These are phyloP conservation scores for Dorcus hopei DNA, from an alignment of 2,888 invertebrate genomes.

Conservation along the genomic window DNA sequence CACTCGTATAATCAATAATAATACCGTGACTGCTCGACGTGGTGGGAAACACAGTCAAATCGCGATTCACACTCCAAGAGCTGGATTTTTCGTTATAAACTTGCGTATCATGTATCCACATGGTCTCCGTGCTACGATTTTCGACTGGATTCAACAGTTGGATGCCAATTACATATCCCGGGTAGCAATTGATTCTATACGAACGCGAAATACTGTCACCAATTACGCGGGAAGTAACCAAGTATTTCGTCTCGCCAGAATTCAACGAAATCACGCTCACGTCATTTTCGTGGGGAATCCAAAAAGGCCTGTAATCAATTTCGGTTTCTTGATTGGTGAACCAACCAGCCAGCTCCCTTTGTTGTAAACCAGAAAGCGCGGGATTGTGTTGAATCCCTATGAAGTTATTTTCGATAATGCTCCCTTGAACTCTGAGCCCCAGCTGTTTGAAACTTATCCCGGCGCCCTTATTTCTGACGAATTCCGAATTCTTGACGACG, in stretches of 20 bases:
- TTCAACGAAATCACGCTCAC: conserved; percentile 59
- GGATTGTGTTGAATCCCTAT: conserved; percentile 94
- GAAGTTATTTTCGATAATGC: conserved; percentile 78
- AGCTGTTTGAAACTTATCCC: conserved; percentile 89
- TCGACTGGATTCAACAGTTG: conserved; percentile 89
- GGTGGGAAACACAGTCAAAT: conserved; percentile 86
- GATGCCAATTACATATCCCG: conserved; percentile 83
- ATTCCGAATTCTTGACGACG: conserved; percentile 79
- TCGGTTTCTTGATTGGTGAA: conserved; percentile 72
- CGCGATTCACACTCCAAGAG: conserved; percentile 76
- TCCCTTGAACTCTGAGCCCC: conserved; percentile 75
- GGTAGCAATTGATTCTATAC: conserved; percentile 67
- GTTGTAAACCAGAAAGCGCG: conserved; percentile 75
- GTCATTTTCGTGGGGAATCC: conserved; percentile 63
- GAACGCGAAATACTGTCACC: conserved; percentile 57
- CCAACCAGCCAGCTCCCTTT: conserved; percentile 92
- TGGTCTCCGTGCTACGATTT: conserved; percentile 80
- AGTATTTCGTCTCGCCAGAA: conserved; percentile 74
- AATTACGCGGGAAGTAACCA: conserved; percentile 68
- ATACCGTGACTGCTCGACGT: conserved; percentile 81
- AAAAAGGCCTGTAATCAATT: conserved; percentile 69
- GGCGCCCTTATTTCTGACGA: conserved; percentile 79
- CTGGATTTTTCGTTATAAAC: conserved; percentile 62
- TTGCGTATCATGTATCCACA: conserved; percentile 75
- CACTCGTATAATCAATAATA: conserved; percentile 77